Base-by-base conservation (phyloP, 2,797 vertebrate species). In the Channa striata region DNA sequence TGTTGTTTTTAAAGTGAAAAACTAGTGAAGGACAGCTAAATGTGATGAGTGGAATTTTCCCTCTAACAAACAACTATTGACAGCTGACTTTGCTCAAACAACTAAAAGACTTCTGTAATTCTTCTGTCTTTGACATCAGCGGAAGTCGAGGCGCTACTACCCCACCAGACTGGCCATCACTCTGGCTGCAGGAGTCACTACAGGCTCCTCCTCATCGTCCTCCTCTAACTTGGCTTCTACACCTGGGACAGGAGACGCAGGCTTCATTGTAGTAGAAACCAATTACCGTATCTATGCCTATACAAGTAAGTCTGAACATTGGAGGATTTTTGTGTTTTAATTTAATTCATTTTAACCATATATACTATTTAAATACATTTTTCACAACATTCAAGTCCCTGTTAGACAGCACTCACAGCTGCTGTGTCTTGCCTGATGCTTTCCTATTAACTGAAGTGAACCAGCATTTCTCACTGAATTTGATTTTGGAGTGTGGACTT, bases 201-300 rank as follows among this genome's bases (percentile, higher is more conserved):
- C 89, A 63, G 88, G 78, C 57, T 79, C 92, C 10, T 72, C 92
- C 17, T 61, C 58, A 25, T 57, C 64, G 23, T 56, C 85, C 33
- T 80, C 74, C 11, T 72, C 82, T 13, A 62, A 36, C 40, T 9
- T 84, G 11, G 57, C 84, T 12, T 76, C 87, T 25, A 47, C 57
- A 23, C 58, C 89, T 2, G 81, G 82, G 47, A 72, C 93, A 7
- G 93, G 87, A 76, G 95, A 96, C 6, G 80, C 94, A 2, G 95
- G 96, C 73, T 98, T 94, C 88, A 96, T 98, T 9, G 90, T 96
- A 0, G 95, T 98, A 10, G 97, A 98, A 87, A 98, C 97, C 40
- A 98, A 98, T 83, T 97, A 96, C 83, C 95, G 97, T 8, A 85
- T 98, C 56, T 97, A 97, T 33, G 97, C 96, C 42, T 97, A 97